Conservation (phyloP, 2,797 vertebrate species). For the Falco naumanni region DNA sequence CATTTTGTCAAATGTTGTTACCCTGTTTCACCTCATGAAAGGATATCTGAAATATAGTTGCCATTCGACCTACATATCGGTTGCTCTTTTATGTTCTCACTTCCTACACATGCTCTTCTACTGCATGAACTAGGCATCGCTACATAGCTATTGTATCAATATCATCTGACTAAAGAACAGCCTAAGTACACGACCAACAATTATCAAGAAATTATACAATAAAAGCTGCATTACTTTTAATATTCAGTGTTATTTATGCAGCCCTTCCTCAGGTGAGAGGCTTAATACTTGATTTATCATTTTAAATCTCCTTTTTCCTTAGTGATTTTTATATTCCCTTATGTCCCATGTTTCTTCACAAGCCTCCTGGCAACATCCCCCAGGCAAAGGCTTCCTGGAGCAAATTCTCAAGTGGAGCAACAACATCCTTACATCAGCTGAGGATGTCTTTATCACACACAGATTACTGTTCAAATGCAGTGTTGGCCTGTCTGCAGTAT, state of each 20-base stretch:
- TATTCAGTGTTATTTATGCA: neutral
- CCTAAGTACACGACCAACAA: neutral
- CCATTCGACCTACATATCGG: slow-evolving; percentile 3
- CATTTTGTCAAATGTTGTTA: neutral
- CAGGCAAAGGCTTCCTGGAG: neutral
- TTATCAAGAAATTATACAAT: neutral
- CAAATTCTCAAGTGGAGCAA: neutral
- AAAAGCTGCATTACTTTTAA: neutral
- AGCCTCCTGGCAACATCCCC: slow-evolving; percentile 1
- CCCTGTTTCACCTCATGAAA: neutral
- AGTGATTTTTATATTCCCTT: neutral
- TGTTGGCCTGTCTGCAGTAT: neutral
- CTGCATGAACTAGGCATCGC: neutral
- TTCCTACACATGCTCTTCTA: neutral
- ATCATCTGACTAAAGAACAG: neutral
- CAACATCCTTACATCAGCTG: neutral
- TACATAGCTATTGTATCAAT: neutral
- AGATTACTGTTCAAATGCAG: neutral
- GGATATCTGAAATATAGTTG: neutral
- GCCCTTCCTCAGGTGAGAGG: neutral
- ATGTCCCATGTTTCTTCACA: neutral
- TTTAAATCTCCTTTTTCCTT: neutral
- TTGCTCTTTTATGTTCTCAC: slow-evolving; percentile 1
- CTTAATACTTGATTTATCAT: neutral
- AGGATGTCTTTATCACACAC: neutral